Conservation (phyloP, 2,113 vertebrate genomes). For the Triplophysa siluroides region DNA sequence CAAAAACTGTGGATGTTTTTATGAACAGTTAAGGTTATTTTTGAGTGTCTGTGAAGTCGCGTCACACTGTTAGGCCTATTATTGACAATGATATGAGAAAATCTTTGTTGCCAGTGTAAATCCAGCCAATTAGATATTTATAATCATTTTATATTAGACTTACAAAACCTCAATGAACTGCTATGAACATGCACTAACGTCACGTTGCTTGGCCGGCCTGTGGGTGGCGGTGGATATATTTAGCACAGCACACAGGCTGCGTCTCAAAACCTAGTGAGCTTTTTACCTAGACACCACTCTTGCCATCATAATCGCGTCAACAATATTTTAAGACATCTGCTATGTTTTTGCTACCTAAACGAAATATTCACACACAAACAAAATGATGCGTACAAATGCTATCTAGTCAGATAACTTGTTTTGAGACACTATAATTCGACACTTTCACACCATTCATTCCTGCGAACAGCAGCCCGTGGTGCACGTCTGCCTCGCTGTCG, state of each 20-base stretch:
- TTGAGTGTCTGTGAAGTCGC: no score
- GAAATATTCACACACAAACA: background rate
- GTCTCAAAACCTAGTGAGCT: background rate
- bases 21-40: no score
- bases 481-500: constrained; percentile 1
- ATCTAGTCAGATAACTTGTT: background rate
- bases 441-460: constrained; percentile 23
- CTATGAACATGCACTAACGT: no score
- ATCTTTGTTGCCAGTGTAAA: no score
- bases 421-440: background rate
- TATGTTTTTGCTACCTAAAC: background rate
- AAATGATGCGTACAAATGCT: background rate
- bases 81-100: no score
- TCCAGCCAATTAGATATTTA: no score
- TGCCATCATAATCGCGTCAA: background rate
- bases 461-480: background rate
- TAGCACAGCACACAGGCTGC: background rate
- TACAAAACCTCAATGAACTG: no score
- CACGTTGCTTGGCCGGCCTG: background rate
- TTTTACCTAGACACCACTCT: background rate
- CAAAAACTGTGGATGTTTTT: no score
- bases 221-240: background rate
- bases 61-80: no score
- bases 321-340: background rate
- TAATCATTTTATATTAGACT: no score